These are phyloP conservation scores for Rhynchophorus ferrugineus DNA, from an alignment of 1,140 invertebrate species.

Conservation along the genomic window DNA sequence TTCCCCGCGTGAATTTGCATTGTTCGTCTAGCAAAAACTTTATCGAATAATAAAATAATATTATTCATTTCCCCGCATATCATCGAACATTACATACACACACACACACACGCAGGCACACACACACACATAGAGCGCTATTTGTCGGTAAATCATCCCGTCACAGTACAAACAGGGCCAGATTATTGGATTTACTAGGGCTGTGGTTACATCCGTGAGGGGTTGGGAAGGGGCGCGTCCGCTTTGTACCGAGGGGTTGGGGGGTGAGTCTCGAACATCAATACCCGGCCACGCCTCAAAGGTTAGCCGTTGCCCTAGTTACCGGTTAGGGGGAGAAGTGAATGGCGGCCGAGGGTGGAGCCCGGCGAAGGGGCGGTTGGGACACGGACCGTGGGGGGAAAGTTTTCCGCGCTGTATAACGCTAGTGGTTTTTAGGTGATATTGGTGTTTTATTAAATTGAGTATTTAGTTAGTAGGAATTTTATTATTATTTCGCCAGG, in stretches of 20 bases:
- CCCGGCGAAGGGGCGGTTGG: constrained; percentile 5
- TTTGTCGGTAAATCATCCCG: constrained; percentile 29
- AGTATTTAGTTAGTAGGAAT: constrained; percentile 24
- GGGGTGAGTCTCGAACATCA: constrained; percentile 21
- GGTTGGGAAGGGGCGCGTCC: constrained; percentile 11
- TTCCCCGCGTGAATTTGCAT: no score
- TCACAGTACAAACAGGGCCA: constrained; percentile 34
- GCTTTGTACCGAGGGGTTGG: no score
- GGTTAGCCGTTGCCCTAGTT: constrained; percentile 30
- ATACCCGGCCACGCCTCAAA: constrained; percentile 31
- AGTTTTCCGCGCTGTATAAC: constrained; percentile 17
- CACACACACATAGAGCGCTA: constrained; percentile 18
- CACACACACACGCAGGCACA: background rate
- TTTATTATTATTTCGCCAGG: constrained; percentile 18
- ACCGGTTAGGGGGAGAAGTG: constrained; percentile 20
- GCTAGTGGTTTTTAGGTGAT: constrained; percentile 24
- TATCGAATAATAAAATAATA: constrained; percentile 6
- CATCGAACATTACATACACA: background rate
- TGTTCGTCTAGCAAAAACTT: no score
- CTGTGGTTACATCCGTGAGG: background rate
- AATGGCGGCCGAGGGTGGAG: constrained; percentile 24
- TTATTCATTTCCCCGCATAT: constrained; percentile 4
- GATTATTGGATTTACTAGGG: constrained; percentile 33
- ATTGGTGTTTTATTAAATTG: constrained; percentile 25
- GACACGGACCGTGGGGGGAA: constrained; percentile 9